phyloP scores from a whole-genome alignment of 2,888 invertebrate species.

The Aphodius sticticus region DNA sequence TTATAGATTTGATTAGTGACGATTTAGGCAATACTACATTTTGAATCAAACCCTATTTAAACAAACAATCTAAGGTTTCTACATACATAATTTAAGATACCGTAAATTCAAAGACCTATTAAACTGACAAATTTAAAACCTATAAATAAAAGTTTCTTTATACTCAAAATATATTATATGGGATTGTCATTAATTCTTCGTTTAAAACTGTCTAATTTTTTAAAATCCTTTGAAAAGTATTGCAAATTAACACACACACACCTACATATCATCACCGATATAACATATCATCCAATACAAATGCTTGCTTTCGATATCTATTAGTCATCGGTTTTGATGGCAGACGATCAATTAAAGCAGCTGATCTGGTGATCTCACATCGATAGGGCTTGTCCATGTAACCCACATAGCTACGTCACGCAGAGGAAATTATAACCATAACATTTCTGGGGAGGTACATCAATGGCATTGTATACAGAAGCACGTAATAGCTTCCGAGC shows the following conservation, averaged over 20 bases:
- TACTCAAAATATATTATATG: background rate
- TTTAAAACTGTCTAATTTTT: background rate
- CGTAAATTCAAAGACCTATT: background rate
- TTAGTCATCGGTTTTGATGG: background rate
- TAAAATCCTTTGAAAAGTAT: too few relatives aligned
- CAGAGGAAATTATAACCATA: slow-evolving; percentile 4
- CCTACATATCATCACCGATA: too few relatives aligned
- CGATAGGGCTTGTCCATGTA: background rate
- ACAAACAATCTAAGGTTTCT: background rate
- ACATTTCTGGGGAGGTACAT: background rate
- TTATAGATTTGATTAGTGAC: too few relatives aligned
- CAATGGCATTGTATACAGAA: background rate
- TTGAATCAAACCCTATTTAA: background rate
- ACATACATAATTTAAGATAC: background rate
- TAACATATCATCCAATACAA: too few relatives aligned
- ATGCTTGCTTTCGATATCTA: background rate
- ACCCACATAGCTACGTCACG: background rate
- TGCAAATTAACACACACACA: too few relatives aligned
- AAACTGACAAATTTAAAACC: slow-evolving; percentile 4
- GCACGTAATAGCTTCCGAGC: background rate
- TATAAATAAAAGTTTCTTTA: background rate
- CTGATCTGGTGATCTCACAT: background rate
- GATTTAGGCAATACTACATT: background rate
- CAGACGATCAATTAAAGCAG: background rate
- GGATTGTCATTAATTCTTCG: background rate